Percentiles rank a stretch among this genome's conserved stretches.
phyloP scores from a whole-genome alignment of 2,888 invertebrate species.

The Erebia ligea region DNA sequence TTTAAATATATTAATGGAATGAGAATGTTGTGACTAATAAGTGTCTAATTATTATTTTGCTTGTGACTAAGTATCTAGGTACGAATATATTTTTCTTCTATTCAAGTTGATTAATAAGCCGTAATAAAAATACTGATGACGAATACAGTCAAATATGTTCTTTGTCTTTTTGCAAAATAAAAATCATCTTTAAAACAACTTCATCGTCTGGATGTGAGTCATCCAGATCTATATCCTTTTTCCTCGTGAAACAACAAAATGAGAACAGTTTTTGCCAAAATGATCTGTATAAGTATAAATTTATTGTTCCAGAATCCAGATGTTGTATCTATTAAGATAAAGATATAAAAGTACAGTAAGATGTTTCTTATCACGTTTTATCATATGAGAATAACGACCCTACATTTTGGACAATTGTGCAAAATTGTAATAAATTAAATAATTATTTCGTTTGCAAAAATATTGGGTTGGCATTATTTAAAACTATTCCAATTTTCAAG shows the following conservation, averaged over 20 bases:
- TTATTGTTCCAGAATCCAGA: too few species aligned
- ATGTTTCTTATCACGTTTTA: too few species aligned
- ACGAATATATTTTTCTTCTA: neutral
- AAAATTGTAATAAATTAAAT: too few species aligned
- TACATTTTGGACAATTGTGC: too few species aligned
- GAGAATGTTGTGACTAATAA: too few species aligned
- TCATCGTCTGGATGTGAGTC: neutral
- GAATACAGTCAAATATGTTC: neutral
- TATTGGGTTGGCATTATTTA: too few species aligned
- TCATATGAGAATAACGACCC: too few species aligned
- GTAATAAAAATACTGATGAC: neutral
- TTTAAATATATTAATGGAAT: too few species aligned
- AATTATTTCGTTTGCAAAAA: too few species aligned
- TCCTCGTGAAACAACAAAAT: neutral
- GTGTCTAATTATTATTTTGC: neutral
- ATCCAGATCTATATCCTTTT: slow-evolving; percentile 5
- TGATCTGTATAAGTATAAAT: too few species aligned
- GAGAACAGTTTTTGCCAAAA: neutral
- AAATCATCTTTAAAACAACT: neutral
- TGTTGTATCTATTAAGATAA: neutral
- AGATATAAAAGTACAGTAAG: too few species aligned
- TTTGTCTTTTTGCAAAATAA: slow-evolving; percentile 3
- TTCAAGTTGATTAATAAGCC: neutral
- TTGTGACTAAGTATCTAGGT: neutral
- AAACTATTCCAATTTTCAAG: too few species aligned